phyloP scores from a whole-genome alignment of 2,113 vertebrate genomes.

The Pelvicachromis taeniatus region DNA sequence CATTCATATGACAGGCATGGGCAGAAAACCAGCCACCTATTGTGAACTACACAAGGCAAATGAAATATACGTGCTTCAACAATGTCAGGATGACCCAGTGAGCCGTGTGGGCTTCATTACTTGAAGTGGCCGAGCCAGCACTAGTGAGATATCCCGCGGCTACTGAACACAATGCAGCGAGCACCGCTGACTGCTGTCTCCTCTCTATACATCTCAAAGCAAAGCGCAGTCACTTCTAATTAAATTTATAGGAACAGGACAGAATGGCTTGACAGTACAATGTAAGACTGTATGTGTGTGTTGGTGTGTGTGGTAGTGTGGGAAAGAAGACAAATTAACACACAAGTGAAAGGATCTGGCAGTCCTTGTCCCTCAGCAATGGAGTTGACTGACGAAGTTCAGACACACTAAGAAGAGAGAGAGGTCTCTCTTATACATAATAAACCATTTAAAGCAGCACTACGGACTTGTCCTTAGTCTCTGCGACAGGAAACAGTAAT shows the following conservation, averaged over 20 bases:
- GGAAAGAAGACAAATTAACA: conserved; percentile 8
- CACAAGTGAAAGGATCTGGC: conserved; percentile 37
- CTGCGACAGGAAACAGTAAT: neutral
- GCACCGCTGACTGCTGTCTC: conserved; percentile 40
- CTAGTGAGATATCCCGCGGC: conserved; percentile 17
- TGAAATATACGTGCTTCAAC: conserved; percentile 19
- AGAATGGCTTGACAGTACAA: conserved; percentile 9
- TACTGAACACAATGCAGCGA: conserved; percentile 3
- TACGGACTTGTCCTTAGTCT: neutral
- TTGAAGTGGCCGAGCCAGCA: neutral
- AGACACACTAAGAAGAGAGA: neutral
- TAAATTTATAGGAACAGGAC: conserved; percentile 15
- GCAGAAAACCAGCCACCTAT: conserved; percentile 4
- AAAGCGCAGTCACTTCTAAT: conserved; percentile 52
- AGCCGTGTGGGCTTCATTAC: conserved; percentile 40
- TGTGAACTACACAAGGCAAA: conserved; percentile 5
- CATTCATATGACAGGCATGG: neutral
- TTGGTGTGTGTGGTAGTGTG: neutral
- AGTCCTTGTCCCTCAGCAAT: conserved; percentile 15
- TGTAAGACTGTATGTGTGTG: neutral
- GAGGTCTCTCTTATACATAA: neutral
- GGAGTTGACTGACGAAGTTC: conserved; percentile 20
- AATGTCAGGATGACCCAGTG: conserved; percentile 18
- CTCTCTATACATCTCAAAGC: conserved; percentile 42
- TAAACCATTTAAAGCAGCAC: neutral